Evolutionary conservation across 2,113 vertebrate species (phyloP), one percentile per base, ranked within the genome.

Genomic region (Aldabrachelys gigantea): DNA sequence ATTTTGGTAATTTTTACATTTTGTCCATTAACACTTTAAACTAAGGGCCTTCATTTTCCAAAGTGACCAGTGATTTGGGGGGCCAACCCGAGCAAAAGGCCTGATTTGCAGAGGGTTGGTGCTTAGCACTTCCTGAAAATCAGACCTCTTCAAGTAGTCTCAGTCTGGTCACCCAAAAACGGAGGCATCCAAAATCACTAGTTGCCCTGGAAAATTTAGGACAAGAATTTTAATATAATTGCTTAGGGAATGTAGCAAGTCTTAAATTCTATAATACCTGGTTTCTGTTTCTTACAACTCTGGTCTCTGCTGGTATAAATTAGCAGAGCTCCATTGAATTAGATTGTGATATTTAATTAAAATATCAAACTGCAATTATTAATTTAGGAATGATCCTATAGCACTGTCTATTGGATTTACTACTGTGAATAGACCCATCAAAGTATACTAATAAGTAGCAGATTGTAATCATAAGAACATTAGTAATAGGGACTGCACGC

Each of bases 361-460:
- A 76, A 76, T 44, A 69, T 76, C 38, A 44, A 76, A 41, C 38
- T 44, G 21, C 25, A 76, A 44, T 44, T 7, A 44, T 76, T 76
- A 76, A 76, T 44, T 72, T 86, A 89, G 1, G 0, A 57, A 27
- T 94, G 91, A 92, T 84, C 93, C 89, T 83, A 81, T 10, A 25
- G n/a, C 14, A 69, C 31, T 69, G n/a, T 69, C 35, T 69, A 86
- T 94, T 90, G 87, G 82, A 82, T 95, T 90, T 95, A 91, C 84
- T 0, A 0, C 80, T 87, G 25, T 72, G 82, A 96, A 85, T 11
- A 59, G 80, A 89, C 89, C 65, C 53, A 94, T 75, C 86, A 52
- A 84, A 85, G 5, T 54, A 57, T 95, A 41, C 78, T 57, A 3
- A 0, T 91, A 54, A 94, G 53, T 62, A 69, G 17, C n/a, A 69